Base-by-base conservation (phyloP, 2,113 vertebrate genomes). In the Ranitomeya imitator region DNA sequence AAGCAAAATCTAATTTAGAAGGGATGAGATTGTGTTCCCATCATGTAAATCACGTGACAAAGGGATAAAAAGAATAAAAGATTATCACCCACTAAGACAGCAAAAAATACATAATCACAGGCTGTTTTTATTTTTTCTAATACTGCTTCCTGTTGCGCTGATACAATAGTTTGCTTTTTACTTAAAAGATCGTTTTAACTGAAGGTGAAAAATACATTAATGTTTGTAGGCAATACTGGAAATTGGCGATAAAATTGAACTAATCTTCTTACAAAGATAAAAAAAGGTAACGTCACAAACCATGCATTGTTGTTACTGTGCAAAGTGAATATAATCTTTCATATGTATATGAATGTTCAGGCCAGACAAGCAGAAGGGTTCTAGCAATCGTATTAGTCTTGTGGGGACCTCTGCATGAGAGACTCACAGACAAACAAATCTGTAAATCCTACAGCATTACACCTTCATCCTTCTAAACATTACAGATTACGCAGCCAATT, bases 231-330 rank as follows among this genome's bases (percentile, higher is more conserved):
- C 82, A 84, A 69, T 84, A 84, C 82, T 69, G 63, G 52, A 69
- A 84, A 84, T 84, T 84, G 54, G 18, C 51, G 82, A 74, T 85
- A 73, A 85, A 67, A 55, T 67, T 74, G 69, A 60, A 74, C 83
- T 85, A 85, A 85, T 85, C 83, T 74, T 55, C 83, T 85, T 85
- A 85, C 52, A 85, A 85, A 85, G 52, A 85, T 85, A 85, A 73
- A 15, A 15, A 73, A 85, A 26, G 54, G 67, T 60, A 85, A 74
- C 69, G 6, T 74, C 69, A 85, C 26, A 83, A 83, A 83, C 65
- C 52, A 74, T 55, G 51, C 10, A 73, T 85, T 74, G 67, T 71
- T 57, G 67, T 74, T 73, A 85, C 23, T 16, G 12, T 55, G 83
- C 54, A 85, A 59, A 45, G 54, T 85, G 74, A 71, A 85, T 59